Evolutionary conservation across 2,113 vertebrate genomes (phyloP).

Genomic region (Cryptomyrus ogoouensis): DNA sequence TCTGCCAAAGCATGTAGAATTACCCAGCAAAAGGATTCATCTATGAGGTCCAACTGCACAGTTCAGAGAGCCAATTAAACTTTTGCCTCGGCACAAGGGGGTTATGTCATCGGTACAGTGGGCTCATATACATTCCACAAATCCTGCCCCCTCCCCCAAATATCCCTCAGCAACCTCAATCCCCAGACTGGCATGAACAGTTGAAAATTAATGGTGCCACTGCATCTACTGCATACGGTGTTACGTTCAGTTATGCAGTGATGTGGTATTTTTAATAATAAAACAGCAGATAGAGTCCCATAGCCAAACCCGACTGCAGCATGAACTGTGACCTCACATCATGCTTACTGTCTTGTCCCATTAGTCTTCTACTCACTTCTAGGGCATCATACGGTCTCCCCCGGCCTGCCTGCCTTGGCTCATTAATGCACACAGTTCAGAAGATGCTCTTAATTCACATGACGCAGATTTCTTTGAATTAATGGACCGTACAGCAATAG

Average conservation of each 20-base stretch:
- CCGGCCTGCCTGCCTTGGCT: background rate
- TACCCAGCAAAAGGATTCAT: background rate
- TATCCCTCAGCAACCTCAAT: background rate
- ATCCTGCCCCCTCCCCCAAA: background rate
- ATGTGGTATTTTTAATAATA: background rate
- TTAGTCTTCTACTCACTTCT: background rate
- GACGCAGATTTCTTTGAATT: background rate
- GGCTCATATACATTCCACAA: background rate
- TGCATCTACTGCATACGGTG: background rate
- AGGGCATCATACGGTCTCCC: background rate
- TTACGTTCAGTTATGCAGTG: background rate
- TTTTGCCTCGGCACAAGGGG: background rate
- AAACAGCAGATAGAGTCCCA: background rate
- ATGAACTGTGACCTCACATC: background rate
- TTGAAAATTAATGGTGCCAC: background rate
- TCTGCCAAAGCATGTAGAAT: background rate
- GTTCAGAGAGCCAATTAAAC: background rate
- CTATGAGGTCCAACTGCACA: background rate
- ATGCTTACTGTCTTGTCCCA: background rate
- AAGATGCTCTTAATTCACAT: background rate
- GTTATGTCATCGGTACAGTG: background rate
- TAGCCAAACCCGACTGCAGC: background rate
- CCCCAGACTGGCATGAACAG: background rate
- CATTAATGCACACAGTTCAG: background rate
- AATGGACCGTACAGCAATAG: background rate